Evolutionary conservation across 2,888 invertebrate species (phyloP), one percentile per base, ranked within the genome.

Genomic region (Thelaira solivaga): DNA sequence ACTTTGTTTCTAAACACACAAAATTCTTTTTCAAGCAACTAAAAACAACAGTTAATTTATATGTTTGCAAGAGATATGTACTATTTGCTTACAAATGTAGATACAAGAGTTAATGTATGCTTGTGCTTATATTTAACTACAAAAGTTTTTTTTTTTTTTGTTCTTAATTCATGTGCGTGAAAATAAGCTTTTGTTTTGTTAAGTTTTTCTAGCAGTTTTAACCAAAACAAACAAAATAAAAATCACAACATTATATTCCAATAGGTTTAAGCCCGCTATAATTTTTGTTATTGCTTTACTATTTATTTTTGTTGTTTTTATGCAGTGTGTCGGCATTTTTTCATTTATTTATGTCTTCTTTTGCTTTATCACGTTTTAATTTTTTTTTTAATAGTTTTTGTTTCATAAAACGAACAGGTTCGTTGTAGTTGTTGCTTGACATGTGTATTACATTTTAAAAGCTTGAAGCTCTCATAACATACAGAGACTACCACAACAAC

Each of bases 401-500:
- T 43, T 64, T 64, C 45, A 31, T 61, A 29, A 34, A 68, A 43
- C 47, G 69, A 73, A 78, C 78, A 78, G 74, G 65, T 74, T 71
- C 69, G 62, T 67, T 47, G 45, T 16, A 26, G 31, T 62, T 69
- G 11, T 39, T 59, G 24, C 29, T 62, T 13, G 13, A 31, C 22
- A 49, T 55, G 49, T 67, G 43, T 34, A 45, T 10, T 67, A 67
- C 18, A 61, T 43, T 22, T 57, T 68, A 18, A 62, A 74, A 74
- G 57, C 64, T 74, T 59, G 34, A 53, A 45, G 61, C 53, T 65
- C 20, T 69, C 69, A 78, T 36, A 68, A 49, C 20, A 68, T 59
- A 49, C 73, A 53, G 65, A 69, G 69, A 78, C 69, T 74, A 71
- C 61, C 53, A 78, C 78, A 78, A 74, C 51, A 65, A 61, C 69